These are phyloP conservation scores for Melanophora roralis DNA, from an alignment of 2,888 invertebrate genomes.

Conservation along the genomic window DNA sequence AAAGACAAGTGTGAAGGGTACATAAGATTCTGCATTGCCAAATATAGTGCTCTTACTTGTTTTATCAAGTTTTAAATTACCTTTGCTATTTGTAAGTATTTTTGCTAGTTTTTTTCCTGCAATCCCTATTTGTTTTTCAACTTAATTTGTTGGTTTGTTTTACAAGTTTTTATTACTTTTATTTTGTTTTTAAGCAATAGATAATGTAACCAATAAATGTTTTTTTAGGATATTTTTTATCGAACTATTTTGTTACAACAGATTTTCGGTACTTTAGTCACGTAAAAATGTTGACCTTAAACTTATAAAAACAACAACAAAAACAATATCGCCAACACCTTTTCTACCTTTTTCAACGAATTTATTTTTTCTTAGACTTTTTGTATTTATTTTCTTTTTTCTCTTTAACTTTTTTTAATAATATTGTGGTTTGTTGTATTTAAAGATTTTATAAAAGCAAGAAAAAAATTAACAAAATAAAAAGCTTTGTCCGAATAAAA, in stretches of 20 bases:
- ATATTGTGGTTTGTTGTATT: no score
- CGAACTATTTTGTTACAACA: neutral
- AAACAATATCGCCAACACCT: neutral
- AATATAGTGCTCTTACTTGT: no score
- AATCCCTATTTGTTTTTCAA: neutral
- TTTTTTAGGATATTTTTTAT: neutral
- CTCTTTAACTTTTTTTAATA: no score
- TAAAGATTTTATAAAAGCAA: no score
- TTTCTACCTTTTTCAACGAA: neutral
- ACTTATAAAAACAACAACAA: neutral
- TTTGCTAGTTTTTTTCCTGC: neutral
- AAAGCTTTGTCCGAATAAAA: no score
- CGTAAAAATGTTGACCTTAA: conserved; percentile 52
- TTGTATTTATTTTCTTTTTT: no score
- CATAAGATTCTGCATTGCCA: no score
- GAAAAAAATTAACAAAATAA: no score
- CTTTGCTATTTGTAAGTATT: neutral
- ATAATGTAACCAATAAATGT: conserved; percentile 14
- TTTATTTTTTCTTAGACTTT: no score
- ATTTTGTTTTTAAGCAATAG: neutral
- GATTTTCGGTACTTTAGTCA: conserved; percentile 32
- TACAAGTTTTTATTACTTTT: neutral
- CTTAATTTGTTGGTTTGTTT: neutral
- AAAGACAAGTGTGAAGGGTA: no score
- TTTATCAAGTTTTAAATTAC: no score